Evolutionary conservation across 2,113 vertebrate species (phyloP).

Genomic region (Aptenodytes forsteri): DNA sequence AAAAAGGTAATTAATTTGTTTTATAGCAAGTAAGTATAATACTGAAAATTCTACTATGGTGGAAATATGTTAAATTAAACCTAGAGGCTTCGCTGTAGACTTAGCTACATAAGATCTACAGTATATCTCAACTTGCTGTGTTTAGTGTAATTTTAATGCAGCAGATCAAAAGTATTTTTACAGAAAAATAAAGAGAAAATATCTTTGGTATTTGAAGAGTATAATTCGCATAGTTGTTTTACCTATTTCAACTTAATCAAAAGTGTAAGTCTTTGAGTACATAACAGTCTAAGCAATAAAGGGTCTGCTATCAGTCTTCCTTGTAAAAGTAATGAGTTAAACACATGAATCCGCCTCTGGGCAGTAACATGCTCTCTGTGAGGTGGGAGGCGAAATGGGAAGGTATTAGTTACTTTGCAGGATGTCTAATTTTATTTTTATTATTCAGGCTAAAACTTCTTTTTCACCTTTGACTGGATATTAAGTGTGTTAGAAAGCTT

Average conservation of each 20-base stretch:
- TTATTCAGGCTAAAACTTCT: background rate
- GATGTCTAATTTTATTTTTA: background rate
- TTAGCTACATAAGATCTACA: background rate
- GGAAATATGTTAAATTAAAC: background rate
- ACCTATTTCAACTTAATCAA: background rate
- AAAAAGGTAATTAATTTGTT: background rate
- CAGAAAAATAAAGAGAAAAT: background rate
- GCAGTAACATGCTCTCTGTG: background rate
- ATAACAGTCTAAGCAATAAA: background rate
- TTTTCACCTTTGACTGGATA: background rate
- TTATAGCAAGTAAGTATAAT: background rate
- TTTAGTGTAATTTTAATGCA: background rate
- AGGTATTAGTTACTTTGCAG: background rate
- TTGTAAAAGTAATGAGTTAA: background rate
- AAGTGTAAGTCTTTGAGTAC: background rate
- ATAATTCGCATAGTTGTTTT: background rate
- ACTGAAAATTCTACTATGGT: background rate
- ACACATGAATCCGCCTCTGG: background rate
- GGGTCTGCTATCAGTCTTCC: background rate
- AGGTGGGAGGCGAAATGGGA: background rate
- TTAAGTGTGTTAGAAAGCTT: background rate
- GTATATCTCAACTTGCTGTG: constrained; percentile 32
- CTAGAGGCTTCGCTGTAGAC: background rate
- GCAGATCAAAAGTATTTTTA: background rate
- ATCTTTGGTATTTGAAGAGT: background rate